These are phyloP conservation scores for Pseudococcus jackbeardsleyi DNA, from an alignment of 2,888 invertebrate genomes.

Conservation along the genomic window DNA sequence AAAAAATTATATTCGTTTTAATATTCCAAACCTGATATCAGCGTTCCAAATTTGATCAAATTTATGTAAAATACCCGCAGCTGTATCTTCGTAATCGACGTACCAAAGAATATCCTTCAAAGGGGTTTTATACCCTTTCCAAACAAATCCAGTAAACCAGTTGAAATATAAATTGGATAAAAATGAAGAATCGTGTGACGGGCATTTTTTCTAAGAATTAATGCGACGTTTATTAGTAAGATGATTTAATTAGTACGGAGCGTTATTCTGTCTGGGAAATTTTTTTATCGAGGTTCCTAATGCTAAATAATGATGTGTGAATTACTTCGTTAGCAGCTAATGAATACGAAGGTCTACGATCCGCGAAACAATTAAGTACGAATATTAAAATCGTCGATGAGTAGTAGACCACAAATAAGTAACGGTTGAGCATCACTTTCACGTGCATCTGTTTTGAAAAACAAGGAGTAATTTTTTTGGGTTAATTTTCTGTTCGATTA, in stretches of 20 bases:
- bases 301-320: not conserved
- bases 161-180: constrained; percentile 6
- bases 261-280: not conserved
- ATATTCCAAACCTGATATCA: not conserved
- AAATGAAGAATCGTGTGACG: not conserved
- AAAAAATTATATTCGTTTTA: too few species aligned
- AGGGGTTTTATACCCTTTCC: constrained; percentile 8
- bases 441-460: not conserved
- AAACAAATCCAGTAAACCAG: not conserved
- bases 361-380: constrained; percentile 19
- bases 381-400: constrained; percentile 1
- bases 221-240: not conserved
- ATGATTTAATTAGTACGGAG: not conserved
- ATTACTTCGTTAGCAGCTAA: constrained; percentile 14
- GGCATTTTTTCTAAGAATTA: not conserved
- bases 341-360: constrained; percentile 23
- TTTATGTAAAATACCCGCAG: not conserved
- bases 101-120: constrained; percentile 24
- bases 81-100: constrained; percentile 3
- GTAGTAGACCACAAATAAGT: not conserved
- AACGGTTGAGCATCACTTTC: not conserved
- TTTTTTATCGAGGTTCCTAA: not conserved
- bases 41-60: constrained; percentile 30
- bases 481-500: not conserved
- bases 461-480: not conserved